Evolutionary conservation across 2,797 vertebrate genomes (phyloP), one percentile per base, ranked within the genome.

Genomic region (Megaceryle alcyon): DNA sequence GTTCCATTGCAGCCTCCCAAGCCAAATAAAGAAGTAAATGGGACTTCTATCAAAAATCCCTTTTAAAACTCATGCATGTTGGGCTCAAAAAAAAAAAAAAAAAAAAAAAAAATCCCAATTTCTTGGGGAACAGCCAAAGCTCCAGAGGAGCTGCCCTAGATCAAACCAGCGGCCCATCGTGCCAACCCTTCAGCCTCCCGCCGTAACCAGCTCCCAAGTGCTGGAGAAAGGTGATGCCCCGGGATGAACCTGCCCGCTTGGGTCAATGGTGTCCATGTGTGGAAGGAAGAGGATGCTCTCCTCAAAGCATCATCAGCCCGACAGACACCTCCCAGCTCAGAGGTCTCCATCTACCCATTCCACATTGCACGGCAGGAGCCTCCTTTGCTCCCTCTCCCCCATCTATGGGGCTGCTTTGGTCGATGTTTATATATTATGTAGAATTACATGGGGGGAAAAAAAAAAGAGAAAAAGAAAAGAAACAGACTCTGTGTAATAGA

Each of bases 21-120:
- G 91, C 96, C 96, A 97, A 97, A 97, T 92, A 97, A 96, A 97
- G 95, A 85, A 95, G 88, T 96, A 96, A 96, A 96, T 93, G 88
- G 91, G 92, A 96, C 91, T 90, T 94, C 97, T 97, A 87, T 97
- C 93, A 93, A 96, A 95, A 94, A 92, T 80, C 90, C 41, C 88
- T 92, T 95, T 94, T 76, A 90, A 91, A 94, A 92, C 86, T 72
- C 64, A 33, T 19, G 72, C 87, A 35, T 1, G 35, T 76, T 75
- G 91, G 77, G 78, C 61, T 94, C 88, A 87, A 41, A 84, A 93
- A 63, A 86, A 60, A n/a, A 16, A 43, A 80, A 53, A 89, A 37
- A 82, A 92, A 61, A 82, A 60, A 9, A 59, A 37, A 82, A 92
- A 61, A 37, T 29, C 57, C 56, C 46, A 4, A 3, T 76, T 84